phyloP scores from a whole-genome alignment of 2,888 invertebrate species.

The Scotopteryx bipunctaria region DNA sequence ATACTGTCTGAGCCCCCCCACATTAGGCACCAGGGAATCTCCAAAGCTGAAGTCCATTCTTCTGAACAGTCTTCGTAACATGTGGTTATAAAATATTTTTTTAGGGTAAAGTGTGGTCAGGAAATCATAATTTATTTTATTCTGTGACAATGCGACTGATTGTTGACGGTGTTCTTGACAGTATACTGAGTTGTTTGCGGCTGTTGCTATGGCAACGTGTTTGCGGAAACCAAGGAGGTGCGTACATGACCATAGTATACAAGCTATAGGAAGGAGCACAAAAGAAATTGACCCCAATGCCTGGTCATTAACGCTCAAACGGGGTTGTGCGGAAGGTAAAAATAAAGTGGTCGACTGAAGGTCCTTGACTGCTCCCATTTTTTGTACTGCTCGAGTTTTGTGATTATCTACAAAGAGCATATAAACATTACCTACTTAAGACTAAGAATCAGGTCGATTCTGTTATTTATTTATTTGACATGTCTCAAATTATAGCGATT shows the following conservation, averaged over 20 bases:
- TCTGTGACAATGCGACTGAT: slow-evolving; percentile 60
- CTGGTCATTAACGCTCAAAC: slow-evolving; percentile 30
- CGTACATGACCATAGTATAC: slow-evolving; percentile 35
- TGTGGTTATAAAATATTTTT: slow-evolving; percentile 36
- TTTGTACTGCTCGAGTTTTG: too few relatives aligned
- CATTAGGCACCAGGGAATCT: slow-evolving; percentile 69
- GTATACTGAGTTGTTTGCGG: slow-evolving; percentile 71
- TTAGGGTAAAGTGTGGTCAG: slow-evolving; percentile 47
- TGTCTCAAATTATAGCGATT: too few relatives aligned
- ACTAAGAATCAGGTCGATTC: too few relatives aligned
- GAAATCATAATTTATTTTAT: slow-evolving; percentile 63
- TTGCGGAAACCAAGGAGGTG: slow-evolving; percentile 64
- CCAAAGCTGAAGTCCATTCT: slow-evolving; percentile 76
- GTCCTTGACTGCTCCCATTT: slow-evolving; percentile 49
- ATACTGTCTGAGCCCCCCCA: slow-evolving; percentile 62
- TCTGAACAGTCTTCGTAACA: slow-evolving; percentile 54
- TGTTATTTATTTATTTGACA: too few relatives aligned
- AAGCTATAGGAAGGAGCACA: slow-evolving; percentile 11
- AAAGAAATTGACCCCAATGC: slow-evolving; percentile 40
- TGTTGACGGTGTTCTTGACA: slow-evolving; percentile 47
- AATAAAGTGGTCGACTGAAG: slow-evolving; percentile 34
- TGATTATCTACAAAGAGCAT: too few relatives aligned
- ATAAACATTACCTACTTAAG: too few relatives aligned
- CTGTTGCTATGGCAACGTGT: slow-evolving; percentile 58
- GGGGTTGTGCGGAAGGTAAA: slow-evolving; percentile 20